Base-by-base conservation (phyloP, 2,888 invertebrate genomes). In the Phrixothrix hirtus region DNA sequence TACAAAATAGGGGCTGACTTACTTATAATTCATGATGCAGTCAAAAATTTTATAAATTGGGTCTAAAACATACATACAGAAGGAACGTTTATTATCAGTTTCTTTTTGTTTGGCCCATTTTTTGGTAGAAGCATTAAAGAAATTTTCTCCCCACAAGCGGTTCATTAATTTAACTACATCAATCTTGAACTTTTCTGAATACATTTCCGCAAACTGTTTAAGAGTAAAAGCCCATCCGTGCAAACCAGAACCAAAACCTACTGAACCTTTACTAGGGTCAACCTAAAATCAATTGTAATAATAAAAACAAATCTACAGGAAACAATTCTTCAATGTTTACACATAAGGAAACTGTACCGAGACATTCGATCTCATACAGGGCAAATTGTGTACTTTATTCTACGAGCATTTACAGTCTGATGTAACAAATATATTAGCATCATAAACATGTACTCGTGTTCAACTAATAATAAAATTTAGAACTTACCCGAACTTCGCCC, bases 151-250 rank as follows among this genome's bases (percentile, higher is more conserved):
- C 99, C 99, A 99, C 53, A 93, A 79, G 74, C 87, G 82, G 81
- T 92, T 95, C 98, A 99, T 99, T 70, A 99, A 87, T 77, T 98
- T 98, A 64, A 89, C 90, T 39, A 89, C 88, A 77, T 97, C 95
- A 63, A 97, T 94, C 81, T 96, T 95, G 85, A 99, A 99, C 80
- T 98, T 99, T 75, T 92, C 92, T 21, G 96, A 90, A 75, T 99
- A 99, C 91, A 99, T 95, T 79, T 98, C 97, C 36, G 98, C 83
- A 81, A 99, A 99, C 82, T 99, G 98, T 81, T 99, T 99, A 63
- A 99, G 85, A 59, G 99, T 99, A 79, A 99, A 99, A 39, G 98
- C 99, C 99, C 99, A 99, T 60, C 99, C 98, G 77, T 99, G 99
- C 58, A 99, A 91, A 70, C 99, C 99, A 15, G 98, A 97, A 57